These are phyloP conservation scores for Dermolepida albohirtum DNA, from an alignment of 2,888 invertebrate genomes.

Conservation along the genomic window DNA sequence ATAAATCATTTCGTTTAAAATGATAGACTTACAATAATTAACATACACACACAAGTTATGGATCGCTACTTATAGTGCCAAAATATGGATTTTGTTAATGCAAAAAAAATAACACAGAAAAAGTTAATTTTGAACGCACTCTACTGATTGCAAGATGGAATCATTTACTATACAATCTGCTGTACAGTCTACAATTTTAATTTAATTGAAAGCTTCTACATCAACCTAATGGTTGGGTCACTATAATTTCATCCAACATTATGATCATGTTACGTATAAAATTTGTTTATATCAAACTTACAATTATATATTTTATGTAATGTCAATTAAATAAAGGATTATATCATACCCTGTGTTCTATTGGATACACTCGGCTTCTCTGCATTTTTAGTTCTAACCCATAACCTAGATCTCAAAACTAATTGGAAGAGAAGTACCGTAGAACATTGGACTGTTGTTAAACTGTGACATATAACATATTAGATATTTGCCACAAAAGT, in stretches of 20 bases:
- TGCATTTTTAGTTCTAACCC: constrained; percentile 31
- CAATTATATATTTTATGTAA: background rate
- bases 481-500: constrained; percentile 25
- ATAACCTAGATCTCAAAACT: constrained; percentile 33
- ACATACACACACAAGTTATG: too few relatives aligned
- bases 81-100: too few relatives aligned
- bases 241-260: background rate
- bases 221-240: background rate
- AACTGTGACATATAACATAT: constrained; percentile 38
- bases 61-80: too few relatives aligned
- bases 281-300: too few relatives aligned
- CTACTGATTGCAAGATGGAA: too few relatives aligned
- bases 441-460: constrained; percentile 31
- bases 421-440: constrained; percentile 31
- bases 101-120: too few relatives aligned
- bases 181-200: background rate
- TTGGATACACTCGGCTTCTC: constrained; percentile 23
- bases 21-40: too few relatives aligned
- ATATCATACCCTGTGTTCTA: constrained; percentile 28
- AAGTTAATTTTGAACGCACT: too few relatives aligned
- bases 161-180: background rate
- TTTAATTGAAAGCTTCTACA: constrained; percentile 1
- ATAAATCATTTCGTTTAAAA: too few relatives aligned
- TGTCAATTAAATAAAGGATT: constrained; percentile 7
- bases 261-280: too few relatives aligned